phyloP scores from a whole-genome alignment of 2,113 vertebrate species.

The Prochilodus magdalenae region DNA sequence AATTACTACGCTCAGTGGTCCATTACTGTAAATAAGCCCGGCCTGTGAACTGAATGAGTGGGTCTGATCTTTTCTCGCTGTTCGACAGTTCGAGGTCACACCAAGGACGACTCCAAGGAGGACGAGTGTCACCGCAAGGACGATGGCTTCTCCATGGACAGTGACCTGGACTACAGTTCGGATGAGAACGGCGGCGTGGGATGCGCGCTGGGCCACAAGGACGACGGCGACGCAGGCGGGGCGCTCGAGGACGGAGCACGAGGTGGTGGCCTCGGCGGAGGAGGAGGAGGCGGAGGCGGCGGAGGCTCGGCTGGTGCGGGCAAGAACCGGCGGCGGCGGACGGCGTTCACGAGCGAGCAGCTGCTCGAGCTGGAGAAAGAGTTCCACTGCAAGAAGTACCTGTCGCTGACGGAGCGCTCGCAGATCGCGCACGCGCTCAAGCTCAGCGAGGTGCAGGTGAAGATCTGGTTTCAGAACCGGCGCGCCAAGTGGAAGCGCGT shows the following conservation, averaged over 20 bases:
- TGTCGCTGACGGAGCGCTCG: constrained; percentile 95
- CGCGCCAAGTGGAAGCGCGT: constrained; percentile 98
- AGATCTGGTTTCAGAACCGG: constrained; percentile 99
- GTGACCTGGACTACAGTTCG: constrained; percentile 97
- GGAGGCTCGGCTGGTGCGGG: constrained; percentile 79
- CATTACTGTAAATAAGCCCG: too few relatives aligned
- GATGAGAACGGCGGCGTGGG: constrained; percentile 88
- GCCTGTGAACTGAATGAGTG: not conserved
- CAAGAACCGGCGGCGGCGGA: constrained; percentile 92
- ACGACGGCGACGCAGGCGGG: constrained; percentile 73
- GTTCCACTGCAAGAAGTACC: constrained; percentile 99
- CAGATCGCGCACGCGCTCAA: constrained; percentile 98
- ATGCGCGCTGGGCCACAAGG: constrained; percentile 84
- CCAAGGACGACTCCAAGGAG: constrained; percentile 88
- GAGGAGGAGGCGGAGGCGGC: constrained; percentile 69
- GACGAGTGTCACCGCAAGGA: constrained; percentile 88
- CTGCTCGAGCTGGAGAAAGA: constrained; percentile 98
- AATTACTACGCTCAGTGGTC: too few relatives aligned
- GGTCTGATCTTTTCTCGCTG: not conserved
- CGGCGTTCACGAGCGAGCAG: constrained; percentile 98
- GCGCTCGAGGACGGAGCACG: constrained; percentile 81
- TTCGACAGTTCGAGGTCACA: constrained; percentile 74
- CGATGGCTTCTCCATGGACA: constrained; percentile 96
- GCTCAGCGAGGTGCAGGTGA: constrained; percentile 98
- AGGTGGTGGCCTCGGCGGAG: constrained; percentile 70